Evolutionary conservation across 2,797 vertebrate species (phyloP), one percentile per base, ranked within the genome.

Genomic region (Microctenopoma lineatum): DNA sequence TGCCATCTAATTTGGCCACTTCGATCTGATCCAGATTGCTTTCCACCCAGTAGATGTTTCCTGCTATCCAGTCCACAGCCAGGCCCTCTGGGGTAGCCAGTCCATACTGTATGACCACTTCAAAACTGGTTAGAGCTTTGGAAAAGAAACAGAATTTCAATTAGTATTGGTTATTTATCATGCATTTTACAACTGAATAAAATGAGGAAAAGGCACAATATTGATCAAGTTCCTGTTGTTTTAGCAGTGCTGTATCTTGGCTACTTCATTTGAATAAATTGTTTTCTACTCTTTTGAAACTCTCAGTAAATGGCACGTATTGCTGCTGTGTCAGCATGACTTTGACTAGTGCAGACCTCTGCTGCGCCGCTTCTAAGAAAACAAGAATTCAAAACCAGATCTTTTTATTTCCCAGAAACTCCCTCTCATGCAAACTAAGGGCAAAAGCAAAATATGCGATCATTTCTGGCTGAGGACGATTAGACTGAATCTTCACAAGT

Each of bases 41-140:
- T 90, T 99, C 98, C 63, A 99, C 98, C 98, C 98, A 99, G 92
- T 99, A 99, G 90, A 99, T 99, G 88, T 99, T 99, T 80, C 97
- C 97, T 0, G 97, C 98, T 0, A 99, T 99, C 98, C 98, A 99
- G 92, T 99, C 98, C 59, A 99, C 97, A 0, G 97, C 97, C 78
- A 99, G 90, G 2, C 98, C 98, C 88, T 99, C 97, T 0, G 98
- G 98, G 1, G 98, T 98, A 46, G 97, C 97, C 85, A 99, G 83
- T 5, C 98, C 98, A 0, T 98, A 97, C 90, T 99, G 97, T 76
- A 99, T 98, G 55, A 99, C 97, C 85, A 98, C 98, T 88, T 99
- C 98, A 0, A 98, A 98, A 83, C 96, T 99, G 76, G 97, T 99
- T 78, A 99, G 90, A 10, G 97, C 98, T 99, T 84, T 1, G 21